phyloP scores from a whole-genome alignment of 2,888 invertebrate species.

The Nipponacmea schrenckii region DNA sequence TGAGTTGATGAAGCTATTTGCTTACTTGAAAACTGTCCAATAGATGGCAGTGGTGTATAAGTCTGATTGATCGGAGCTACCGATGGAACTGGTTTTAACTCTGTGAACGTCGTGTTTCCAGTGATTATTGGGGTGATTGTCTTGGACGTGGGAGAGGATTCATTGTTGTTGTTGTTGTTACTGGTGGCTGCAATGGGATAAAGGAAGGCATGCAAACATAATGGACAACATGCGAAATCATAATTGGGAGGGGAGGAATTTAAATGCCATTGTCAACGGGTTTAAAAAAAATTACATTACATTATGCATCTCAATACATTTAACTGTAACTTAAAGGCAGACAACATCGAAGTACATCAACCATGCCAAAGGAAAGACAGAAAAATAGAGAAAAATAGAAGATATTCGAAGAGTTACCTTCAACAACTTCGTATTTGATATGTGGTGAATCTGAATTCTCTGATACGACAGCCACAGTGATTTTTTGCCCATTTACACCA shows the following conservation, averaged over 20 bases:
- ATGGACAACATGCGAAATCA: not conserved
- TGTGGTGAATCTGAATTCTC: not conserved
- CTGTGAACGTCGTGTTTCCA: constrained; percentile 30
- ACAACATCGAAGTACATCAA: too few relatives aligned
- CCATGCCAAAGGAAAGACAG: too few relatives aligned
- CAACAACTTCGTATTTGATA: not conserved
- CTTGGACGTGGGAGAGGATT: constrained; percentile 27
- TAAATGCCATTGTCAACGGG: too few relatives aligned
- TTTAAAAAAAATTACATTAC: too few relatives aligned
- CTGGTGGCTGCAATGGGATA: constrained; percentile 9
- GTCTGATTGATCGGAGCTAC: constrained; percentile 24
- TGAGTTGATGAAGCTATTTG: not conserved
- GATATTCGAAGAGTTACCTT: not conserved
- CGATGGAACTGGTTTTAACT: constrained; percentile 32
- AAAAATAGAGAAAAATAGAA: too few relatives aligned
- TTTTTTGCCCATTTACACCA: not conserved
- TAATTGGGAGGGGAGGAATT: not conserved
- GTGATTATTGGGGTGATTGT: constrained; percentile 20
- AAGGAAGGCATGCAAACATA: not conserved
- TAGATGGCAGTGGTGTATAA: constrained; percentile 30
- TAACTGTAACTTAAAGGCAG: too few relatives aligned
- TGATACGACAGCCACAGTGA: not conserved
- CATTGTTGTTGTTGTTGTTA: constrained; percentile 26
- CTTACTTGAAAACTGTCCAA: constrained; percentile 37
- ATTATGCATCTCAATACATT: too few relatives aligned